Percentiles rank a stretch among this genome's conserved stretches.
phyloP scores from a whole-genome alignment of 2,888 invertebrate genomes.

The Drosophila fulvimacula region DNA sequence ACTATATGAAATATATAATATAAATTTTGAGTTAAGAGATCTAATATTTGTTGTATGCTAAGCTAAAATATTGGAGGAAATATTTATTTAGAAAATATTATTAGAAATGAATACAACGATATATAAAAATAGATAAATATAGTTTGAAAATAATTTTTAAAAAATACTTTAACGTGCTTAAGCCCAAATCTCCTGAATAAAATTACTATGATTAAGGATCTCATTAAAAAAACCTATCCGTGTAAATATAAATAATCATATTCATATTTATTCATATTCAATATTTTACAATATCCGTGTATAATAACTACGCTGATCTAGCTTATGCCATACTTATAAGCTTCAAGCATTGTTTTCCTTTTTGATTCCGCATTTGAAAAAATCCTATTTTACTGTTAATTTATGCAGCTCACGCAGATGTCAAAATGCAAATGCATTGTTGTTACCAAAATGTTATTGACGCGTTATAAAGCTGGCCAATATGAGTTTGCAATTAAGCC shows the following conservation, averaged over 20 bases:
- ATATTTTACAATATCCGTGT: neutral
- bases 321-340: neutral
- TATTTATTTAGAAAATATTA: too few relatives aligned
- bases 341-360: neutral
- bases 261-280: neutral
- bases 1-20: too few relatives aligned
- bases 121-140: too few relatives aligned
- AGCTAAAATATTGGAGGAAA: too few relatives aligned
- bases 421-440: conserved; percentile 15
- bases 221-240: too few relatives aligned
- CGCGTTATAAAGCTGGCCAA: conserved; percentile 47
- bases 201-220: too few relatives aligned
- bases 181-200: too few relatives aligned
- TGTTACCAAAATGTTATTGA: conserved; percentile 21
- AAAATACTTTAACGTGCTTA: too few relatives aligned
- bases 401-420: conserved; percentile 8
- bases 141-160: too few relatives aligned
- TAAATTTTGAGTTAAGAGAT: too few relatives aligned
- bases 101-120: too few relatives aligned
- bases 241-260: neutral
- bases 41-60: too few relatives aligned
- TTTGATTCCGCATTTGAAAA: neutral
- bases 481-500: conserved; percentile 58
- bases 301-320: neutral
- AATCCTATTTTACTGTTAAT: neutral